phyloP scores from a whole-genome alignment of 2,888 invertebrate species.

The Yponomeuta plumbellus region DNA sequence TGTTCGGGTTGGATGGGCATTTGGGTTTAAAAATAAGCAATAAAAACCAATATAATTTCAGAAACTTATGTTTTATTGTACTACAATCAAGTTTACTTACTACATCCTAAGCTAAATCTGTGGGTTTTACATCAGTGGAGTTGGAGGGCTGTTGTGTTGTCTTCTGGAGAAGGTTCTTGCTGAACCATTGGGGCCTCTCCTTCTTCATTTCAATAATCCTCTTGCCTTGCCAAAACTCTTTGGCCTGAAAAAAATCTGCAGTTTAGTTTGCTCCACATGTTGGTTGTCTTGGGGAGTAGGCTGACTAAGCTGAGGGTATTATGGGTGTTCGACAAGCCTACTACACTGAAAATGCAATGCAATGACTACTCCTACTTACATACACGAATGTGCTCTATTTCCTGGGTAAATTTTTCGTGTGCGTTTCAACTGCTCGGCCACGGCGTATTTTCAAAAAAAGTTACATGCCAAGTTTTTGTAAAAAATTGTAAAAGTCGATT shows the following conservation, averaged over 20 bases:
- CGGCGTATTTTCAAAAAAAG: too few relatives aligned
- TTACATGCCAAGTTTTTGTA: too few relatives aligned
- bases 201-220: constrained; percentile 91
- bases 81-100: neutral
- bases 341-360: too few relatives aligned
- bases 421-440: too few relatives aligned
- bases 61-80: neutral
- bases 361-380: too few relatives aligned
- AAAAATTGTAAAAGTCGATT: too few relatives aligned
- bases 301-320: too few relatives aligned
- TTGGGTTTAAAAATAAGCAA: neutral
- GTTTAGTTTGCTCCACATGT: neutral
- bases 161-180: constrained; percentile 87
- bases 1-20: neutral
- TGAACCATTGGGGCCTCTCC: constrained; percentile 91
- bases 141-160: constrained; percentile 83
- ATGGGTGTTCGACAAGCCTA: too few relatives aligned
- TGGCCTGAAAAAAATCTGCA: constrained; percentile 48
- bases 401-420: too few relatives aligned
- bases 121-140: constrained; percentile 85
- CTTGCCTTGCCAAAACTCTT: constrained; percentile 81
- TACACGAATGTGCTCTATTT: too few relatives aligned
- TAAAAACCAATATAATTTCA: neutral
- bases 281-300: neutral
- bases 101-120: constrained; percentile 77